A percentile compares a stretch with the other conserved stretches of the same genome.
These are phyloP conservation scores for Erebia epiphron DNA, from an alignment of 2,888 invertebrate species.

Conservation along the genomic window DNA sequence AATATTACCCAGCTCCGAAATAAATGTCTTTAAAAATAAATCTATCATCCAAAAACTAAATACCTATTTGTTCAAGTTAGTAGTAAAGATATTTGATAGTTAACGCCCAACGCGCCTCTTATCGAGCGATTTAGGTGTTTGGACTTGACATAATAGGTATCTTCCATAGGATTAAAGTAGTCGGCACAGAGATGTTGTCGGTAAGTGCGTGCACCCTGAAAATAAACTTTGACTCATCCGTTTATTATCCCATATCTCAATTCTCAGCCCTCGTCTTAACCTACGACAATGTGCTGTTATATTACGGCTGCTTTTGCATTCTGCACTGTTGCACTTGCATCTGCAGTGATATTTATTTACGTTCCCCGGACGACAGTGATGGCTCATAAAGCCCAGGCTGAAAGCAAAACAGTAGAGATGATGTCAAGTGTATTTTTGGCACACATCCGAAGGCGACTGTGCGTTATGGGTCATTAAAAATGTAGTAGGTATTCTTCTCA, in stretches of 20 bases:
- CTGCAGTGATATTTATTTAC: conserved; percentile 65
- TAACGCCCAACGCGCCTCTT: too few species aligned
- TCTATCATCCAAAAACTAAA: too few species aligned
- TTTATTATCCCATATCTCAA: conserved; percentile 11
- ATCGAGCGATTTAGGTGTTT: too few species aligned
- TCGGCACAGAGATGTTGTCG: background rate
- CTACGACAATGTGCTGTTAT: conserved; percentile 29
- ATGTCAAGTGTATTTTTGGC: conserved; percentile 76
- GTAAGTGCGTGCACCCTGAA: background rate
- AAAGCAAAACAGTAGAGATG: conserved; percentile 58
- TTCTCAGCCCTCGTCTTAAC: conserved; percentile 22
- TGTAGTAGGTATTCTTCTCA: conserved; percentile 23
- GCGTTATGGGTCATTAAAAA: conserved; percentile 58
- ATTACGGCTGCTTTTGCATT: conserved; percentile 8
- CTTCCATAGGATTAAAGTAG: background rate
- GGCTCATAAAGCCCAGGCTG: conserved; percentile 72
- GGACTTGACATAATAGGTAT: too few species aligned
- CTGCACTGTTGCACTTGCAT: conserved; percentile 53
- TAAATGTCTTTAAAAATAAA: too few species aligned
- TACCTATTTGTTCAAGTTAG: too few species aligned
- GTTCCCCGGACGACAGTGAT: conserved; percentile 67
- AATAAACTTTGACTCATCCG: conserved; percentile 6
- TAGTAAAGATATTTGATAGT: too few species aligned
- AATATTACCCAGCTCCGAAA: too few species aligned
- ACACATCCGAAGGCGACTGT: conserved; percentile 56